Conservation (phyloP, 2,113 vertebrate species). For the Grallaria varia region DNA sequence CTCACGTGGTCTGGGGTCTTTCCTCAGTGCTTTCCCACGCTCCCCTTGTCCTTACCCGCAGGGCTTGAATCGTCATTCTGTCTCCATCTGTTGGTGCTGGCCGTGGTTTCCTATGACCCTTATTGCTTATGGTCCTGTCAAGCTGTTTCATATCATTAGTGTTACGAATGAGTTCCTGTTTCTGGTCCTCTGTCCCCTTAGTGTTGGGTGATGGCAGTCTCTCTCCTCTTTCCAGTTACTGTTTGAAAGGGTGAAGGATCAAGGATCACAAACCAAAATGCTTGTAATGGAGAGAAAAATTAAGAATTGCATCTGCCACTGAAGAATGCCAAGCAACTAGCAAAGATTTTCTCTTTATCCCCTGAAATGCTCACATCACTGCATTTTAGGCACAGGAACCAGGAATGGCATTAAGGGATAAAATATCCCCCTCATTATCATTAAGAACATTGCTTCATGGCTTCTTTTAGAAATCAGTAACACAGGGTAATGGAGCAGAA, state of each 20-base stretch:
- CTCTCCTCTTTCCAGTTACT: neutral
- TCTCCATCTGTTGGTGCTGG: neutral
- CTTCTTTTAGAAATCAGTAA: constrained; percentile 29
- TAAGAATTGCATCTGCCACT: neutral
- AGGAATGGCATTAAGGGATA: neutral
- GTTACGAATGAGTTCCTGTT: neutral
- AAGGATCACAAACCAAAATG: neutral
- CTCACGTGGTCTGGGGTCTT: neutral
- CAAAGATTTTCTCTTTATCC: neutral
- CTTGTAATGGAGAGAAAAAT: neutral
- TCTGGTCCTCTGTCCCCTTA: neutral
- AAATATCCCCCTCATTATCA: neutral
- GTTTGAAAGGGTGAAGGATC: neutral
- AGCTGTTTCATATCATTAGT: neutral
- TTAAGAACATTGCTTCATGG: constrained; percentile 31
- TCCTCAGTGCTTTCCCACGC: neutral
- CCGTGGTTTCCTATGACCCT: neutral
- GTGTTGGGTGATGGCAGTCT: neutral
- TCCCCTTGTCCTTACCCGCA: neutral
- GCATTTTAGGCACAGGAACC: neutral
- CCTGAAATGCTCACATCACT: neutral
- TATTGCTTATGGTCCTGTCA: neutral
- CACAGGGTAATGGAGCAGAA: constrained; percentile 40
- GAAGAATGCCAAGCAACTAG: neutral
- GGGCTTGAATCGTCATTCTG: neutral